Base-by-base conservation (phyloP, 2,113 vertebrate genomes). In the Apaloderma vittatum region DNA sequence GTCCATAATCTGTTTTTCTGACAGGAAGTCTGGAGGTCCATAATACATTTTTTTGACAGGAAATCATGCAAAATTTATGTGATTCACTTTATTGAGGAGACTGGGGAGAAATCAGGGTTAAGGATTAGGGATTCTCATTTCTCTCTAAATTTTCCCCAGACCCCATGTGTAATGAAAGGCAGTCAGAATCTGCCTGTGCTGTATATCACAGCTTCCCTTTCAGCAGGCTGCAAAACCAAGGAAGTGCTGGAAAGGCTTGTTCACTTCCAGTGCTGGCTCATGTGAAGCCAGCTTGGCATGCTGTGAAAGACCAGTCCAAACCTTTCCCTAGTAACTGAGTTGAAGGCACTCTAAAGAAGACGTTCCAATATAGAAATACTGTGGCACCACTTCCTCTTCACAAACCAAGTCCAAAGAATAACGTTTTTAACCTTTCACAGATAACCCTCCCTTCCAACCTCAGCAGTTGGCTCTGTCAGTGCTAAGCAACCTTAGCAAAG, bases 131-230 rank as follows among this genome's bases (percentile, higher is more conserved):
- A 30, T 70, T 46, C 34, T 65, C 15, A 29, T 86, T 88, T 34
- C 24, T 67, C 63, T 88, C 29, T 7, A 83, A 34, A 62, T 61
- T 85, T 51, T 17, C 8, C 3, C 34, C 58, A 26, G 30, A 73
- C 40, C 22, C n/a, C 0, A 0, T 23, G 20, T 10, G 30, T 1
- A 40, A 6, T 30, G 52, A 12, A 61, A 40, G 45, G 11, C 34
- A 61, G 15, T 21, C 48, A 72, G 52, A 29, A 5, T 22, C 40
- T 40, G 11, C 27, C 55, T 68, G 30, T 49, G 40, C 21, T 74
- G 11, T 2, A 2, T 3, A 5, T 49, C 29, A 12, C 36, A 48
- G 36, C 15, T 58, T 49, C 23, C 23, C 22, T 68, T 49, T 71
- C 12, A 8, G 8, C 9, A 29, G 17, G 15, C 34, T 65, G 16